Conservation (phyloP, 2,888 invertebrate genomes). For the Agonopterix subpropinquella region DNA sequence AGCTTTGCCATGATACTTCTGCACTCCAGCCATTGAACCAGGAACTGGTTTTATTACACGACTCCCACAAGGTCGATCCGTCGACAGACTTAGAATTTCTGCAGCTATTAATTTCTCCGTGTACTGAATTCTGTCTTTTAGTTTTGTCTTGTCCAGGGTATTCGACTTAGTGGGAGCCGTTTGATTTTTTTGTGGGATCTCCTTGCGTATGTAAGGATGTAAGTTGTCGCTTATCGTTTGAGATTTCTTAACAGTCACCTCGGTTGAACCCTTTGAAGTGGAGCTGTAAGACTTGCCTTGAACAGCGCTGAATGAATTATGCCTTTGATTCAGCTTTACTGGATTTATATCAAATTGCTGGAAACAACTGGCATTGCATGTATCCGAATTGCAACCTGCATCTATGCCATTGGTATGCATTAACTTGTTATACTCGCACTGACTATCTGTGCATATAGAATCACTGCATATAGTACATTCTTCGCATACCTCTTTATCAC, state of each 20-base stretch:
- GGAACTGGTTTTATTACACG: slow-evolving; percentile 34
- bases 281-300: slow-evolving; percentile 56
- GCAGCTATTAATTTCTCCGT: slow-evolving; percentile 69
- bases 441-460: slow-evolving; percentile 69
- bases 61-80: slow-evolving; percentile 57
- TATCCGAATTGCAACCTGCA: slow-evolving; percentile 61
- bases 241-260: slow-evolving; percentile 61
- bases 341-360: slow-evolving; percentile 48
- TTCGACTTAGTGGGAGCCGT: slow-evolving; percentile 37
- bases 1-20: slow-evolving; percentile 67
- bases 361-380: slow-evolving; percentile 59
- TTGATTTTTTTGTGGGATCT: slow-evolving; percentile 46
- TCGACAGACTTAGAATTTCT: slow-evolving; percentile 60
- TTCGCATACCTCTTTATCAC: slow-evolving; percentile 70
- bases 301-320: slow-evolving; percentile 66
- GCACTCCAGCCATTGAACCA: slow-evolving; percentile 35
- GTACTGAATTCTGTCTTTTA: slow-evolving; percentile 66
- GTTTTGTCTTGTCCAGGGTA: slow-evolving; percentile 43
- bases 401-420: slow-evolving; percentile 65
- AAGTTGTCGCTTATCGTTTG: slow-evolving; percentile 64
- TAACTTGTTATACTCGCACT: slow-evolving; percentile 66
- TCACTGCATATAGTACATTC: slow-evolving; percentile 71
- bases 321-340: slow-evolving; percentile 55
- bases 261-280: slow-evolving; percentile 39
- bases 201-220: slow-evolving; percentile 72